Evolutionary conservation across 37 sponge, comb jelly and placozoan species (phyloP).

Genomic region (Aplysina aerophoba): DNA sequence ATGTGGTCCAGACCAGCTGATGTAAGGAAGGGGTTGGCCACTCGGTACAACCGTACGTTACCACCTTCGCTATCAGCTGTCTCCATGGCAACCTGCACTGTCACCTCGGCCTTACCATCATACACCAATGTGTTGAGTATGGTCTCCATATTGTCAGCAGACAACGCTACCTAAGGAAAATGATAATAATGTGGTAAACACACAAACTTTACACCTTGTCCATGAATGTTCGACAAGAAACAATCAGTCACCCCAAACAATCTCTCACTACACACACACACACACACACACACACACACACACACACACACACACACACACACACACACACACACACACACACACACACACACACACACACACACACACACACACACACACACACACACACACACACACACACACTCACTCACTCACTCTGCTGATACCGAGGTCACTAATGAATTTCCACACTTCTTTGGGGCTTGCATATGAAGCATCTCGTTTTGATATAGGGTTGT

Average conservation of each 20-base stretch:
- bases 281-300: not conserved
- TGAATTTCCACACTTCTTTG: conserved; percentile 85
- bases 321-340: conserved; percentile 6
- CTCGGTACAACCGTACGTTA: conserved; percentile 55
- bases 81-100: conserved; percentile 4
- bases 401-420: conserved; percentile 60
- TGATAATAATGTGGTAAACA: not conserved
- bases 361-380: not conserved
- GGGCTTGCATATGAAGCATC: conserved; percentile 59
- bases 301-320: conserved; percentile 11
- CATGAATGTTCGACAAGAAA: not conserved
- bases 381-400: conserved; percentile 7
- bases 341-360: not conserved
- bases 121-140: conserved; percentile 83
- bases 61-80: not conserved
- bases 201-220: not conserved
- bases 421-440: conserved; percentile 91
- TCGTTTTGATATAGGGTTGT: conserved; percentile 38
- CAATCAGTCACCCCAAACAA: not conserved
- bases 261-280: conserved; percentile 7
- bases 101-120: conserved; percentile 82
- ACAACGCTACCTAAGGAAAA: conserved; percentile 58
- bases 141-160: conserved; percentile 64
- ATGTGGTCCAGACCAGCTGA: conserved; percentile 71
- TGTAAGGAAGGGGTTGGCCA: conserved; percentile 16